Base-by-base conservation (phyloP, 1,140 invertebrate species). In the Bombyx mandarina region DNA sequence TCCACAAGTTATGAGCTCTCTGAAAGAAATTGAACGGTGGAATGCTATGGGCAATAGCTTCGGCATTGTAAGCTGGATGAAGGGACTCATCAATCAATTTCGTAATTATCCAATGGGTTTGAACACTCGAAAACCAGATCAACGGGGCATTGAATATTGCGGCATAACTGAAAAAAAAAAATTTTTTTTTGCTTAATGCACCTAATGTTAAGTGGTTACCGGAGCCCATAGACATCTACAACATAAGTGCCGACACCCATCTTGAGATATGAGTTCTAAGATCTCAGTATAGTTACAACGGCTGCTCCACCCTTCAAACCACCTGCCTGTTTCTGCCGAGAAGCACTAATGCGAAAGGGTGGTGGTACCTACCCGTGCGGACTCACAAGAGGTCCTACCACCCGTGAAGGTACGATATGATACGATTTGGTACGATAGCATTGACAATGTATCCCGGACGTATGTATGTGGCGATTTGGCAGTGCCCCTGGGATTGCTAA, bases 1-100 rank as follows among this genome's bases (percentile, higher is more conserved):
- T 52, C 49, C 56, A 64, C 3, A 73, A 26, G 44, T 66, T 58
- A 6, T 56, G 48, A 0, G 66, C 8, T 10, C 71, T 53, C 26
- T 70, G 54, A 7, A 43, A n/a, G 46, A 74, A 74, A 6, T 45
- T 60, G 22, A 69, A 67, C 3, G 71, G 71, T 0, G 63, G 60
- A 45, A 63, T 43, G 12, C 60, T 57, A 6, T 10, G 52, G 9
- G 67, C 50, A 48, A 67, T 35, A 5, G 53, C 52, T 43, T 69
- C 65, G 0, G 63, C 47, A 18, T 52, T 53, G 48, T 69, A 74
- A 3, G 69, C 61, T 1, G 71, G 71, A 22, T 71, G 63, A 0
- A 60, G 54, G 6, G 56, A 26, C 10, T 67, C 62, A 26, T 66
- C 64, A 1, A 75, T 57, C 45, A 75, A 43, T 10, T 58, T 58